Base-by-base conservation (phyloP, 2,888 invertebrate genomes). In the Watsonalla binaria region DNA sequence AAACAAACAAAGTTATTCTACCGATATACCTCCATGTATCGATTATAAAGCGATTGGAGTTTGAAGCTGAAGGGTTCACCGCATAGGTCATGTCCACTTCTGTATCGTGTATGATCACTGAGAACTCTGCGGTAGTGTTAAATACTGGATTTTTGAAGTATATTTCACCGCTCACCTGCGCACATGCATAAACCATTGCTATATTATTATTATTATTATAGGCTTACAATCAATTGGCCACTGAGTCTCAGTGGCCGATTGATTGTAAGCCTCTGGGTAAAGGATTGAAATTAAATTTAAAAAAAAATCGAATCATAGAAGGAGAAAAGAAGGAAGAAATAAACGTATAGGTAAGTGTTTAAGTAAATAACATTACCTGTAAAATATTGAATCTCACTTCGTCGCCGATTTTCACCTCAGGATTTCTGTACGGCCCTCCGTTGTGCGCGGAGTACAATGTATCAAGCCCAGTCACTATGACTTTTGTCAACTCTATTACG, bases 401-500 rank as follows among this genome's bases (percentile, higher is more conserved):
- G 47, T 86, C 86, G 0, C 65, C 67, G 8, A 81, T 65, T 54
- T 60, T 68, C 0, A 59, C 14, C 0, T 34, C 51, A 1, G 60
- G 53, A 6, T 66, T 24, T 57, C 66, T 68, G 42, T 62, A 75
- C 0, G 87, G 81, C 0, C 87, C 87, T 0, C 88, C 88, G 0
- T 54, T 60, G n/a, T 79, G 73, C 0, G 80, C 65, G 0, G 76
- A 67, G 52, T 86, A 86, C 2, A 72, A 61, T 0, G 83, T 76
- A 46, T 86, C 87, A 49, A 87, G 58, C 0, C 87, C 87, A 11
- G 74, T 66, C 14, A 87, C 6, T 6, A 63, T 57, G 46, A 82
- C 55, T 1, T 75, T 56, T 0, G 37, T 46, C 11, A 80, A 33
- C n/a, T 39, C 48, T n/a, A 62, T 35, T 5, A 33, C 13, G 48